Conservation (phyloP, 2,888 invertebrate species). For the Gandaritis pyraliata region DNA sequence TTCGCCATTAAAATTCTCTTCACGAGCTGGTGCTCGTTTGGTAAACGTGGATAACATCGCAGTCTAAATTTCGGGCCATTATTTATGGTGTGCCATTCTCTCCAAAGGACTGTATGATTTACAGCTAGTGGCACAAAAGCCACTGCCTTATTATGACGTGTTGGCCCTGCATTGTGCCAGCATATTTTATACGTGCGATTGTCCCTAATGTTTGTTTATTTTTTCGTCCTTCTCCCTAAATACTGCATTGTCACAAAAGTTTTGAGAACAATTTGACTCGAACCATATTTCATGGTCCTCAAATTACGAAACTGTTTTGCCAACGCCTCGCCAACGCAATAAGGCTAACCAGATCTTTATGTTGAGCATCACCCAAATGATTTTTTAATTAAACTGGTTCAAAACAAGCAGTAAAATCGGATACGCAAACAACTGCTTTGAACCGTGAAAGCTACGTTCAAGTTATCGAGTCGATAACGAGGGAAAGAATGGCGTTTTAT, state of each 20-base stretch:
- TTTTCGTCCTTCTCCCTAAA: slow-evolving; percentile 78
- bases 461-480: slow-evolving; percentile 72
- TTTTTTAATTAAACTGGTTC: slow-evolving; percentile 21
- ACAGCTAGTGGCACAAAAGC: slow-evolving; percentile 78
- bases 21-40: no score
- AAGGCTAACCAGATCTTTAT: slow-evolving; percentile 31
- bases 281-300: slow-evolving; percentile 77
- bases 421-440: slow-evolving; percentile 53
- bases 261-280: slow-evolving; percentile 66
- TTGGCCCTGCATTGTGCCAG: slow-evolving; percentile 78
- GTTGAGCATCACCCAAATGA: slow-evolving; percentile 1
- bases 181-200: slow-evolving; percentile 77
- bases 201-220: slow-evolving; percentile 81
- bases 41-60: slow-evolving; percentile 69
- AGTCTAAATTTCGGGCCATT: slow-evolving; percentile 72
- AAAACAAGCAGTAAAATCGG: slow-evolving; percentile 41
- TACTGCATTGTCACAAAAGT: slow-evolving; percentile 73
- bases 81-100: slow-evolving; percentile 81
- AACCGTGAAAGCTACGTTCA: slow-evolving; percentile 62
- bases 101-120: slow-evolving; percentile 82
- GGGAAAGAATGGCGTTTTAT: slow-evolving; percentile 74
- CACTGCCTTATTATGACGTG: slow-evolving; percentile 82
- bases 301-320: slow-evolving; percentile 67
- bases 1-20: slow-evolving; percentile 76
- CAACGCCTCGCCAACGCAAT: slow-evolving; percentile 61